These are phyloP conservation scores for Cyrtorhinus lividipennis DNA, from an alignment of 1,140 invertebrate genomes.

Conservation along the genomic window DNA sequence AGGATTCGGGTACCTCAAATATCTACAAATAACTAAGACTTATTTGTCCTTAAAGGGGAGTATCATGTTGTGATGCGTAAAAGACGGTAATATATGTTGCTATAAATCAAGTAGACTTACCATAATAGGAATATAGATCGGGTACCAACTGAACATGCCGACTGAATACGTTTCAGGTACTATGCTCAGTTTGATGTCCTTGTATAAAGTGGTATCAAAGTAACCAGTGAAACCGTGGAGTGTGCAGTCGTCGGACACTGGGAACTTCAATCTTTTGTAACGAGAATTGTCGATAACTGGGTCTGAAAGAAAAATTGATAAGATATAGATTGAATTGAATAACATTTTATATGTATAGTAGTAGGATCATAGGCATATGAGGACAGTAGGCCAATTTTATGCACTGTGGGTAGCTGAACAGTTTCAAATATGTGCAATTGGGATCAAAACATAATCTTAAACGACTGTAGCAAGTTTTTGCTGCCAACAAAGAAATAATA, in stretches of 20 bases:
- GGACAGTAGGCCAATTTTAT: not conserved
- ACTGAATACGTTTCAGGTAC: constrained; percentile 71
- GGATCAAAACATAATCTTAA: too few species aligned
- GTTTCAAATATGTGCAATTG: too few species aligned
- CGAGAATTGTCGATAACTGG: constrained; percentile 54
- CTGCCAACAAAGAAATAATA: too few species aligned
- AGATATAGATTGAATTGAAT: not conserved
- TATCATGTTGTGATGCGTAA: too few species aligned
- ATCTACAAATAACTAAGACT: too few species aligned
- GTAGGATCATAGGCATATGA: constrained; percentile 7
- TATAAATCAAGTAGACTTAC: too few species aligned
- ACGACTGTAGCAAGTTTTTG: too few species aligned
- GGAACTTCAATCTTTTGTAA: constrained; percentile 52
- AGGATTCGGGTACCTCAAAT: too few species aligned
- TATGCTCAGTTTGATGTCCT: constrained; percentile 75
- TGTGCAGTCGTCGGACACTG: constrained; percentile 53
- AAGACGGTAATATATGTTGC: too few species aligned
- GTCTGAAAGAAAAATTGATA: constrained; percentile 31
- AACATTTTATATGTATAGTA: not conserved
- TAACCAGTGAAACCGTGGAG: constrained; percentile 91
- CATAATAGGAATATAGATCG: constrained; percentile 80
- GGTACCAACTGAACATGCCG: constrained; percentile 96
- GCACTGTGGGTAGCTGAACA: too few species aligned
- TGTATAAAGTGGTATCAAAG: constrained; percentile 78
- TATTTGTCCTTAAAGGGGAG: too few species aligned